phyloP scores from a whole-genome alignment of 1,140 invertebrate genomes.

The Bombus fervidus region DNA sequence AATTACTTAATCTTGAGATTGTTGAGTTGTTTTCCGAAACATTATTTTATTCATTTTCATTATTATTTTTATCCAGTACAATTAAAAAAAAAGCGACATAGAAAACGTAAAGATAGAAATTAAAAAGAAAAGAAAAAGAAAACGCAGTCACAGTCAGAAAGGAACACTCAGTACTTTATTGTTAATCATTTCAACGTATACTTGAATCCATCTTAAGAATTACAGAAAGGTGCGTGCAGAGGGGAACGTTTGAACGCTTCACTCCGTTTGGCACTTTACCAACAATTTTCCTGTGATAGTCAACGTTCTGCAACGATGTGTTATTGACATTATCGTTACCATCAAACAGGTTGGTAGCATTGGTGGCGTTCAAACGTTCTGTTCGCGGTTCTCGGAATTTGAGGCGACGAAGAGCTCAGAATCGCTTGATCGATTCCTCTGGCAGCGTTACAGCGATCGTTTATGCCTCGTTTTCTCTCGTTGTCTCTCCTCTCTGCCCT shows the following conservation, averaged over 20 bases:
- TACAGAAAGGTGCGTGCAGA: slow-evolving; percentile 54
- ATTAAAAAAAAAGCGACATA: too few relatives aligned
- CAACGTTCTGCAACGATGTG: not conserved
- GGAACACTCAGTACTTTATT: slow-evolving; percentile 56
- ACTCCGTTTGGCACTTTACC: slow-evolving; percentile 51
- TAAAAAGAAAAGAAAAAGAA: not conserved
- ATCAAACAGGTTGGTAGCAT: slow-evolving; percentile 5
- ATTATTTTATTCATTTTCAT: too few relatives aligned
- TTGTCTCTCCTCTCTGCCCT: slow-evolving; percentile 19
- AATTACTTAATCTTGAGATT: too few relatives aligned
- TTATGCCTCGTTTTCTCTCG: slow-evolving; percentile 17
- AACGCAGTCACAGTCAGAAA: slow-evolving; percentile 35
- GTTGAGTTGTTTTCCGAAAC: too few relatives aligned
- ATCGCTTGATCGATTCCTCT: slow-evolving; percentile 34
- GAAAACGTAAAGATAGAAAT: not conserved
- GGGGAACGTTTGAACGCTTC: slow-evolving; percentile 49
- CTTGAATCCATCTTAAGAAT: slow-evolving; percentile 51
- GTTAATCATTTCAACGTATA: slow-evolving; percentile 56
- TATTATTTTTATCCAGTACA: too few relatives aligned
- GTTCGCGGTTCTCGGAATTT: slow-evolving; percentile 27
- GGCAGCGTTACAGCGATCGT: slow-evolving; percentile 50
- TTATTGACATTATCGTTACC: not conserved
- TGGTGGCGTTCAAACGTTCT: slow-evolving; percentile 53
- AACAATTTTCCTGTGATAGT: not conserved
- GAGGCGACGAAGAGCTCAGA: slow-evolving; percentile 28